Evolutionary conservation across 2,888 invertebrate genomes (phyloP).

Genomic region (Erannis defoliaria): DNA sequence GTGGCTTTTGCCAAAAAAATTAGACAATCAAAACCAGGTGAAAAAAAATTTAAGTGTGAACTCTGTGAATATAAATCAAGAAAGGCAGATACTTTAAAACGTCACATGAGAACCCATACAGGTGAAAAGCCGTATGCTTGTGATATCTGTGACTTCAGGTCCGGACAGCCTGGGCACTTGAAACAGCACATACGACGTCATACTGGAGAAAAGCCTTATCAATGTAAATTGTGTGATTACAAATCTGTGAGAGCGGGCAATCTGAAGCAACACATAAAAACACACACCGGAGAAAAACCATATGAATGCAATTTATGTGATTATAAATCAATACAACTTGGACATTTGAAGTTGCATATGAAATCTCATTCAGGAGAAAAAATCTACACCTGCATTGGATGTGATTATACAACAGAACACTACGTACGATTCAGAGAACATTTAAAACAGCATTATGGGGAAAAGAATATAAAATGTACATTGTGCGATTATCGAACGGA

Average conservation of each 20-base stretch:
- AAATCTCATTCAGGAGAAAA: conserved; percentile 28
- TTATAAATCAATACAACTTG: conserved; percentile 29
- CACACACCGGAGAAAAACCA: conserved; percentile 27
- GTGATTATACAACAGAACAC: conserved; percentile 16
- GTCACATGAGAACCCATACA: conserved; percentile 26
- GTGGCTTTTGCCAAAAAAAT: neutral
- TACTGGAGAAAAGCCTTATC: conserved; percentile 27
- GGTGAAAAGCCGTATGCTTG: conserved; percentile 29
- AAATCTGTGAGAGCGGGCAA: conserved; percentile 26
- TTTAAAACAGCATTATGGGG: conserved; percentile 20
- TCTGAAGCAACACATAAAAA: conserved; percentile 25
- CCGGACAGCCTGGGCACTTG: conserved; percentile 23
- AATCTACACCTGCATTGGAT: conserved; percentile 20
- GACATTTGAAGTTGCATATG: conserved; percentile 27
- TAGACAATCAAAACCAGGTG: neutral
- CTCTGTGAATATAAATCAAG: conserved; percentile 19
- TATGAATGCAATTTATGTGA: conserved; percentile 23
- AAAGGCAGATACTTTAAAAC: conserved; percentile 21
- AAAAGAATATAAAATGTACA: conserved; percentile 19
- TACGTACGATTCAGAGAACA: conserved; percentile 19
- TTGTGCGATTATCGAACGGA: conserved; percentile 13
- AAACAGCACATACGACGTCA: conserved; percentile 26
- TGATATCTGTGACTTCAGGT: conserved; percentile 21
- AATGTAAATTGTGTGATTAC: conserved; percentile 22
- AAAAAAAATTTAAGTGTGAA: conserved; percentile 20